Evolutionary conservation across 1,140 invertebrate species (phyloP), one percentile per base, ranked within the genome.

Genomic region (Thaumatotibia leucotreta): DNA sequence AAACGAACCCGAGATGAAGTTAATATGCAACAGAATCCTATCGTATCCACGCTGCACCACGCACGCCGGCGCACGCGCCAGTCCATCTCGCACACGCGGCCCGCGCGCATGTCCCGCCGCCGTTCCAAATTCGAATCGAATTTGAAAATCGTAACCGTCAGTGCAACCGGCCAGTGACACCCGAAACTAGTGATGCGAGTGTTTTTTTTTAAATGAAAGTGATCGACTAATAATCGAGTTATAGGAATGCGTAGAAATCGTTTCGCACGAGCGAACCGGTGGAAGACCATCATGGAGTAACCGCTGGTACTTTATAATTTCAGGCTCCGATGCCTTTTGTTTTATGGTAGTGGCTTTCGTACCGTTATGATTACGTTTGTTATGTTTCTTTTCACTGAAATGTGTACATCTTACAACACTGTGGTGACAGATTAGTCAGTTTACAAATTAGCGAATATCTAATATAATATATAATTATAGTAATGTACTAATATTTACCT

Each of bases 161-260:
- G 50, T 27, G n/a, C 9, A 32, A 33, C 24, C 31, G 50, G 50
- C 27, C 64, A 68, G 64, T 71, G 68, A 22, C 29, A 35, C 10
- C 9, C 10, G 35, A 33, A 67, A 54, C 39, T 63, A 66, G 61
- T 66, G 62, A 6, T 61, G 22, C 52, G 66, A 71, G 69, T 74
- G 72, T 70, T 70, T 73, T 68, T 54, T 65, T 39, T 32, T 64
- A 27, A 61, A 52, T 5, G 27, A 45, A 66, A 61, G 61, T 63
- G 73, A 75, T 70, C 58, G 29, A 29, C 72, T 73, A 69, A 70
- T 58, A 67, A 29, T 61, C 23, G 45, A 49, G 27, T 58, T 58
- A 24, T 58, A 50, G 66, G 73, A 71, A 79, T 83, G 78, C 70
- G 75, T 79, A 80, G 80, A 83, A 78, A 84, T 80, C 76, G 79